Conservation (phyloP, 2,888 invertebrate genomes). For the Agrenia bidenticulata region DNA sequence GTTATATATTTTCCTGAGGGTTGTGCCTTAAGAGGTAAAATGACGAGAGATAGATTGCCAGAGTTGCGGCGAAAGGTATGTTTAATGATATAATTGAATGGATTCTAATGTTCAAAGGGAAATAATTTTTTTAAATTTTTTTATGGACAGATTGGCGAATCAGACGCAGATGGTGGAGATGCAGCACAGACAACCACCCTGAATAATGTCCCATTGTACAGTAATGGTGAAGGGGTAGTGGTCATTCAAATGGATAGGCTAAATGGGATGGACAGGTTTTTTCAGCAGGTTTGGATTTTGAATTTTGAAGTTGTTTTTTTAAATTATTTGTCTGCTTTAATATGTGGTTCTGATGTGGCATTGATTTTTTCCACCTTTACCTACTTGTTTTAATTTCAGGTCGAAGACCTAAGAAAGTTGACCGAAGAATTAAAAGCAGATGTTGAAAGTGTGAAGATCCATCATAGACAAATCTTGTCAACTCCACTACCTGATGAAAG, state of each 20-base stretch:
- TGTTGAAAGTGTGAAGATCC: conserved; percentile 55
- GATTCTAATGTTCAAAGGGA: too few relatives aligned
- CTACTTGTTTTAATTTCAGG: conserved; percentile 54
- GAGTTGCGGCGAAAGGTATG: conserved; percentile 45
- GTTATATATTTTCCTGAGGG: too few relatives aligned
- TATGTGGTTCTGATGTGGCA: too few relatives aligned
- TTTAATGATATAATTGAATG: conserved; percentile 15
- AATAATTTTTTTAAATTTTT: neutral
- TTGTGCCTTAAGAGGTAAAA: too few relatives aligned
- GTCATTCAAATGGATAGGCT: conserved; percentile 46
- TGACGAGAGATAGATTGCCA: conserved; percentile 46
- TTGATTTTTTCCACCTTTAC: too few relatives aligned
- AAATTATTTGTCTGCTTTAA: too few relatives aligned
- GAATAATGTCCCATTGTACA: conserved; percentile 9
- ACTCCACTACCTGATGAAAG: conserved; percentile 59
- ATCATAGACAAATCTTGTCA: conserved; percentile 62
- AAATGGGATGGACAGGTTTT: conserved; percentile 42
- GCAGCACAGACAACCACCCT: neutral
- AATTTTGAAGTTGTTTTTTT: too few relatives aligned
- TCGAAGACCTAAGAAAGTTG: conserved; percentile 56
- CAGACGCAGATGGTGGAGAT: conserved; percentile 27
- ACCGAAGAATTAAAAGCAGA: conserved; percentile 56
- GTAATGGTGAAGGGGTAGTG: conserved; percentile 32
- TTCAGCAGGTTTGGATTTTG: conserved; percentile 47
- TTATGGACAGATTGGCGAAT: conserved; percentile 16